Conservation (phyloP, 1,140 invertebrate genomes). For the Subanguina moxae region DNA sequence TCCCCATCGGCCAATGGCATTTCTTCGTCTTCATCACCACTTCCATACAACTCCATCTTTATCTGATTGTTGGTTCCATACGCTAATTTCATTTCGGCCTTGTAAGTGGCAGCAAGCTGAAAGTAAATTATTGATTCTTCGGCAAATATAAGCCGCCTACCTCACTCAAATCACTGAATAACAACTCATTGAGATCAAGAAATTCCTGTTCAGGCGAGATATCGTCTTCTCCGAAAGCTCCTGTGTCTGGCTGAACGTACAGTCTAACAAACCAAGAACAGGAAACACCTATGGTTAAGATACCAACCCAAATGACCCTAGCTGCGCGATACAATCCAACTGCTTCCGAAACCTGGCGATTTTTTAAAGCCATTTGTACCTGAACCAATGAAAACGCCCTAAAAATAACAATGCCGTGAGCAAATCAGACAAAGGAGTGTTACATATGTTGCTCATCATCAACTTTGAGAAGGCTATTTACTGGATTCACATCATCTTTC, state of each 20-base stretch:
- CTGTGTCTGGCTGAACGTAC: conserved; percentile 26
- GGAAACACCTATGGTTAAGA: neutral
- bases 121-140: neutral
- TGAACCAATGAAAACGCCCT: conserved; percentile 34
- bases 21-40: conserved; percentile 27
- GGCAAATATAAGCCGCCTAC: neutral
- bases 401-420: conserved; percentile 12
- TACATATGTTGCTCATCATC: conserved; percentile 41
- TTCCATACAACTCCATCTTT: conserved; percentile 5
- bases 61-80: conserved; percentile 20
- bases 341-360: conserved; percentile 25
- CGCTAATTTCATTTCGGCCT: conserved; percentile 15
- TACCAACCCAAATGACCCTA: neutral
- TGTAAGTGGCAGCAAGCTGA: conserved; percentile 23
- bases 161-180: conserved; percentile 30
- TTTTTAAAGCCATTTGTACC: conserved; percentile 36
- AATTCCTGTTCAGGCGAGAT: conserved; percentile 30
- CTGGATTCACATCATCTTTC: conserved; percentile 34
- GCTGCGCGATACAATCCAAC: conserved; percentile 40
- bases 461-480: conserved; percentile 31
- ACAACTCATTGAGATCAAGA: conserved; percentile 22
- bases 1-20: neutral
- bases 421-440: neutral
- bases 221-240: conserved; percentile 33
- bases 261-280: neutral